phyloP scores from a whole-genome alignment of 2,797 vertebrate genomes.

The Sebastolobus altivelis region DNA sequence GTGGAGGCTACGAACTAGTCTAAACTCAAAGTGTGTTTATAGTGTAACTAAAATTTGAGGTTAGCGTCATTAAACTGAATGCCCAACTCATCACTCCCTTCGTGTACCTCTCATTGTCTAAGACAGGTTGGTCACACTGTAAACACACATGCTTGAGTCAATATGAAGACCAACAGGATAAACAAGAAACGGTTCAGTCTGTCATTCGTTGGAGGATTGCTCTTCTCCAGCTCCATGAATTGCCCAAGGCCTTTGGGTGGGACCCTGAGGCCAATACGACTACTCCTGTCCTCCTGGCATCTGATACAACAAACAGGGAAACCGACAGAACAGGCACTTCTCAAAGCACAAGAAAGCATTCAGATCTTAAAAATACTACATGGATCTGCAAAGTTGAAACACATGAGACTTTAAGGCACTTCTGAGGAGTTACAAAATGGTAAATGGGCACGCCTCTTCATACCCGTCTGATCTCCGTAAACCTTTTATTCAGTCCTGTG shows the following conservation, averaged over 20 bases:
- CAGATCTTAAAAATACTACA: neutral
- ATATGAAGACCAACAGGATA: slow-evolving; percentile 72
- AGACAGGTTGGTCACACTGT: slow-evolving; percentile 24
- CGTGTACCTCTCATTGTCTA: slow-evolving; percentile 1
- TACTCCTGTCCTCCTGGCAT: slow-evolving; percentile 40
- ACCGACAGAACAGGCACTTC: slow-evolving; percentile 1
- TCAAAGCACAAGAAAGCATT: slow-evolving; percentile 1
- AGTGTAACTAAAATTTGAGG: neutral
- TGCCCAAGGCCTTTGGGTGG: slow-evolving; percentile 63
- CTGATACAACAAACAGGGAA: slow-evolving; percentile 24
- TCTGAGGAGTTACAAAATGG: neutral
- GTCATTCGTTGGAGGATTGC: slow-evolving; percentile 51
- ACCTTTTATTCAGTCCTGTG: neutral
- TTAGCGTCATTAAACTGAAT: neutral
- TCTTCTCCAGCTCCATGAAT: slow-evolving; percentile 27
- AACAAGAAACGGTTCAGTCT: slow-evolving; percentile 69
- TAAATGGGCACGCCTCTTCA: neutral
- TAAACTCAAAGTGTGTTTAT: neutral
- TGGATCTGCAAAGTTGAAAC: neutral
- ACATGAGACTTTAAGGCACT: neutral
- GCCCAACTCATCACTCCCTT: neutral
- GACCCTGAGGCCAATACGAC: slow-evolving; percentile 43
- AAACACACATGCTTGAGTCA: slow-evolving; percentile 58
- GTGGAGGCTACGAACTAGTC: neutral
- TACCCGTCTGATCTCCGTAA: slow-evolving; percentile 1